A percentile compares a stretch with the other conserved stretches of the same genome.
Evolutionary conservation across 2,797 vertebrate genomes (phyloP).

Genomic region (Xenentodon cancila): DNA sequence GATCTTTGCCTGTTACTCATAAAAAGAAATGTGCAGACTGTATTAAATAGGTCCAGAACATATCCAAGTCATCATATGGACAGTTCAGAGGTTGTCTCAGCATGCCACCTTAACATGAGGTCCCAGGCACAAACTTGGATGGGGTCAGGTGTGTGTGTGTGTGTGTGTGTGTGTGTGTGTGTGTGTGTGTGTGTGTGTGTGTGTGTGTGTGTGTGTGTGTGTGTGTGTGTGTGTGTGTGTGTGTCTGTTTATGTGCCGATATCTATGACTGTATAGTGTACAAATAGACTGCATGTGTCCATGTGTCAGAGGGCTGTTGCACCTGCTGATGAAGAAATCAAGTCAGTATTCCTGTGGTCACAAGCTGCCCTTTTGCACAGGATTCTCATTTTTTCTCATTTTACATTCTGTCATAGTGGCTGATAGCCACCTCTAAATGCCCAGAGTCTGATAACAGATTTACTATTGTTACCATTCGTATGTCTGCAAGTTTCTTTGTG

Average conservation of each 20-base stretch:
- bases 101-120: conserved; percentile 47
- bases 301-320: conserved; percentile 64
- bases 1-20: neutral
- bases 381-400: conserved; percentile 49
- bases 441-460: conserved; percentile 69
- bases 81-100: conserved; percentile 62
- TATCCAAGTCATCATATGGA: conserved; percentile 62
- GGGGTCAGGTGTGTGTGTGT: conserved; percentile 19
- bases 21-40: neutral
- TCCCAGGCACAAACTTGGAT: conserved; percentile 47
- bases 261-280: conserved; percentile 35
- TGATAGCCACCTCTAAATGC: conserved; percentile 37
- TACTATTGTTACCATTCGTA: conserved; percentile 17
- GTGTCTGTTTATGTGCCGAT: conserved; percentile 10
- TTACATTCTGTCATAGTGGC: conserved; percentile 76
- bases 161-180: conserved; percentile 2
- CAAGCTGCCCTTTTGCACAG: conserved; percentile 80
- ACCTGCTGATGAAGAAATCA: conserved; percentile 83
- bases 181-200: too few relatives aligned
- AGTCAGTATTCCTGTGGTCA: conserved; percentile 69
- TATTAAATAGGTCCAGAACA: conserved; percentile 26
- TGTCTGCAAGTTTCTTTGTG: neutral
- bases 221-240: neutral
- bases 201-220: neutral
- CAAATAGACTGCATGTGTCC: conserved; percentile 39